Conservation (phyloP, 2,888 invertebrate species). For the Alcis repandata region DNA sequence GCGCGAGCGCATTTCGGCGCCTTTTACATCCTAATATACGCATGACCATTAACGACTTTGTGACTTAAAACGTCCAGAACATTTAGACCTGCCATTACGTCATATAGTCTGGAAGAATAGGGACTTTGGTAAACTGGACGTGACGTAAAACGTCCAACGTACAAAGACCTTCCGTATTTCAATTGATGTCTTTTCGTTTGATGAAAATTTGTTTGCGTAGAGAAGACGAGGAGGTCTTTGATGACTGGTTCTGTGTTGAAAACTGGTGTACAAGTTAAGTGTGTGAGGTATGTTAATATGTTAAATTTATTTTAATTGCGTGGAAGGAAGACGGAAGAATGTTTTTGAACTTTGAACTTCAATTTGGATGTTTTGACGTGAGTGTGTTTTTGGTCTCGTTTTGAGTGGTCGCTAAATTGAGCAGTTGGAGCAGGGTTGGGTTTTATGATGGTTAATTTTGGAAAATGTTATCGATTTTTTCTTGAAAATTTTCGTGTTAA, state of each 20-base stretch:
- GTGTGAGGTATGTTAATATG: conserved; percentile 75
- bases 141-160: conserved; percentile 27
- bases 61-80: conserved; percentile 64
- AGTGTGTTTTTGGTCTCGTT: conserved; percentile 27
- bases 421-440: not conserved
- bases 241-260: conserved; percentile 4
- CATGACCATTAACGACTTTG: conserved; percentile 66
- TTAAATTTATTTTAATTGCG: conserved; percentile 73
- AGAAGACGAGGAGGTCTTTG: conserved; percentile 12
- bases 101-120: not conserved
- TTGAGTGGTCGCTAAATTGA: conserved; percentile 45
- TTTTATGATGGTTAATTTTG: conserved; percentile 1
- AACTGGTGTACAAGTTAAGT: conserved; percentile 62
- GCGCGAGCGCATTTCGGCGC: conserved; percentile 72
- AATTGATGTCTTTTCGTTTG: not conserved
- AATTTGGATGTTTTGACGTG: conserved; percentile 53
- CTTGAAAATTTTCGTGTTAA: too few species aligned
- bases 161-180: conserved; percentile 10
- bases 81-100: conserved; percentile 44
- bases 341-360: conserved; percentile 49
- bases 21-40: conserved; percentile 77
- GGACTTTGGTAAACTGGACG: conserved; percentile 35
- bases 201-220: not conserved
- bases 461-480: not conserved
- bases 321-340: conserved; percentile 62